Base-by-base conservation (phyloP, 2,888 invertebrate species). In the Resseliella maxima region DNA sequence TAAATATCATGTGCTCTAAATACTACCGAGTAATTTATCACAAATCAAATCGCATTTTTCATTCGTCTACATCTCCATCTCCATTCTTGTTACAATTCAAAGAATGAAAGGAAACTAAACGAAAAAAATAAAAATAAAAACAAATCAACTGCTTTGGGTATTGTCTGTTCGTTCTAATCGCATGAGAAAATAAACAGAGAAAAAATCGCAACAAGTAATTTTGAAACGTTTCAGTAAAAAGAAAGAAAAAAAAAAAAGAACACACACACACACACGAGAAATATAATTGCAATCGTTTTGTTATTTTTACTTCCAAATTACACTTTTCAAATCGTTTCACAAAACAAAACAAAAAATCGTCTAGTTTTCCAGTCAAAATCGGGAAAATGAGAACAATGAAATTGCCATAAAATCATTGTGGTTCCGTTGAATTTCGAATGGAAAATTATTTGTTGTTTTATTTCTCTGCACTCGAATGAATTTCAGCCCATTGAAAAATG, bases 51-150 rank as follows among this genome's bases (percentile, higher is more conserved):
- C 72, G 72, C 35, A 72, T 72, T 35, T 72, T 72, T 35, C 72
- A 72, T 72, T 72, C 72, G 31, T 72, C 72, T 35, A 72, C 72
- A 72, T 72, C 72, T 72, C 27, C 72, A 72, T 72, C 72, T 72
- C 27, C 18, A 31, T 72, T 72, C 72, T 72, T 72, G 18, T 72
- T 72, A 12, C 31, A 2, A 72, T 72, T 72, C 35, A 35, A 72
- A 72, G 12, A 50, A 50, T 18, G 46, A 50, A 50, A 50, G 46
- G 15, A 50, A n/a, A n/a, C n/a, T n/a, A n/a, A n/a, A n/a, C n/a
- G n/a, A n/a, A n/a, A n/a, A n/a, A n/a, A n/a, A n/a, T n/a, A n/a
- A n/a, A n/a, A n/a, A n/a, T 45, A 45, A 45, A 59, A 59, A 59
- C 6, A 59, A 24, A 24, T n/a, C 59, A 24, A 12, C 59, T 50